Conservation (phyloP, 2,113 vertebrate genomes). For the Fulmarus glacialis region DNA sequence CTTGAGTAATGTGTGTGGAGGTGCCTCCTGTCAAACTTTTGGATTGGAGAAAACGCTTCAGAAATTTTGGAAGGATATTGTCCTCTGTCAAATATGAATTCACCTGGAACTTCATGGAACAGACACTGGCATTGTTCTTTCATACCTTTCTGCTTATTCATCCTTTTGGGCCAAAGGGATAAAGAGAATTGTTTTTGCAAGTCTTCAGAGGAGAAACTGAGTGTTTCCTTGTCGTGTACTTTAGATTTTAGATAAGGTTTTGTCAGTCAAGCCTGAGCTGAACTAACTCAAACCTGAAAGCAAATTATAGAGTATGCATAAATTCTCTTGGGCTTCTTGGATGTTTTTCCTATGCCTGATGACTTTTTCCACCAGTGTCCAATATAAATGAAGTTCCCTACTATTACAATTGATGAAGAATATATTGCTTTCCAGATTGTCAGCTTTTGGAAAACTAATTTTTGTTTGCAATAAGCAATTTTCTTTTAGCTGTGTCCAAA, state of each 20-base stretch:
- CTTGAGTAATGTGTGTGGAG: not conserved
- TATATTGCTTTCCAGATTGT: not conserved
- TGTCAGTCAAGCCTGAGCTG: slow-evolving; percentile 22
- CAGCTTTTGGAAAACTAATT: slow-evolving; percentile 28
- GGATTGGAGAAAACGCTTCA: not conserved
- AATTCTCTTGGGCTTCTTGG: not conserved
- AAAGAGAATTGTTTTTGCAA: not conserved
- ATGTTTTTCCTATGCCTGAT: not conserved
- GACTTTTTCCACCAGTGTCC: not conserved
- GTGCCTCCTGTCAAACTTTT: fast-evolving
- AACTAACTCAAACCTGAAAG: slow-evolving; percentile 9
- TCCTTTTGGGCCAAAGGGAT: not conserved
- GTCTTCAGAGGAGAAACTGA: not conserved
- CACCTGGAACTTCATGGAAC: not conserved
- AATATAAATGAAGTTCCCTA: not conserved
- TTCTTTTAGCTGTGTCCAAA: slow-evolving; percentile 24
- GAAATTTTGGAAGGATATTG: not conserved
- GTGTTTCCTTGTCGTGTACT: not conserved
- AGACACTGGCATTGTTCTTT: not conserved
- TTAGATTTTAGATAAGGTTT: not conserved
- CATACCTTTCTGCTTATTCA: not conserved
- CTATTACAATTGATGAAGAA: slow-evolving; percentile 48
- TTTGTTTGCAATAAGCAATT: slow-evolving; percentile 40
- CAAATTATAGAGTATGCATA: not conserved
- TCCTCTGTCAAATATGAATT: not conserved